Base-by-base conservation (phyloP, 2,797 vertebrate genomes). In the Sebastolobus altivelis region DNA sequence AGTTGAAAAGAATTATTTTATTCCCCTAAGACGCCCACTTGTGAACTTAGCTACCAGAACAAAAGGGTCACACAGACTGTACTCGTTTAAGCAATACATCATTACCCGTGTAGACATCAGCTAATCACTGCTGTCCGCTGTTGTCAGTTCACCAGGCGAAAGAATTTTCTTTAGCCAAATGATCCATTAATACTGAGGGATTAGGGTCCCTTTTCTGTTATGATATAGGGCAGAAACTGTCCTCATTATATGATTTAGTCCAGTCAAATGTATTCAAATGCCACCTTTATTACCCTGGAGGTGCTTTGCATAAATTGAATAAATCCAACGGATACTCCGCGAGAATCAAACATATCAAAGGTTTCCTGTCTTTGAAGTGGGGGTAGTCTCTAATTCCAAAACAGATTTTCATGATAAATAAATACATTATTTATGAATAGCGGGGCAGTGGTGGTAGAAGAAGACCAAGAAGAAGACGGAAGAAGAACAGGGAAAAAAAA, bases 381-480 rank as follows among this genome's bases (percentile, higher is more conserved):
- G 93, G 92, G 87, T 92, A 92, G 94, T 90, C 89, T 95, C 92
- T 96, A 96, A 96, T 96, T 96, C 94, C 93, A 94, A 96, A 96
- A 96, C 95, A 96, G 94, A 96, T 96, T 96, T 96, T 94, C 93
- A 92, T 94, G 96, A 96, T 96, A 96, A 96, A 96, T 96, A 96
- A 95, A 96, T 96, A 87, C 94, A 96, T 96, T 94, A 96, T 96
- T 95, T 96, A 96, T 96, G 95, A 96, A 94, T 92, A 90, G 90
- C 79, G 89, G 86, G 80, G 56, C 82, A 81, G 87, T 88, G 85
- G 71, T 85, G 87, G 86, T 85, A 85, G 81, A 81, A 89, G 89
- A 89, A 75, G 84, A 88, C 85, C 84, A 89, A 85, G 87, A 86
- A 85, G 87, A 90, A 69, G 81, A 85, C 74, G 71, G 43, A 75